Evolutionary conservation across 2,888 invertebrate species (phyloP).

Genomic region (Meteorus colon): DNA sequence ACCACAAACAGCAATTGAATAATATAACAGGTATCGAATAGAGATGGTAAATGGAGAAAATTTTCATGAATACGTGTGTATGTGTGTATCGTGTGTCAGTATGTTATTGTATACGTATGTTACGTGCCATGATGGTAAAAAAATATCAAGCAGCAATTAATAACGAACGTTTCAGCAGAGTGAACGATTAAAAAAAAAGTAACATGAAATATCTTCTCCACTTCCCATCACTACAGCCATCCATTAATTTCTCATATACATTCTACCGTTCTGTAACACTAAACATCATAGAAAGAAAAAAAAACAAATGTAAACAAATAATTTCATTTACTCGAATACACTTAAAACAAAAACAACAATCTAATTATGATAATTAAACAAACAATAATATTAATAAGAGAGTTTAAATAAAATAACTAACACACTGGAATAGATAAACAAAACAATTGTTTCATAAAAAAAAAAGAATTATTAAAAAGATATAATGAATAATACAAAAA

Average conservation of each 20-base stretch:
- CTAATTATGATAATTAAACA: slow-evolving; percentile 37
- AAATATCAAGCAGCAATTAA: neutral
- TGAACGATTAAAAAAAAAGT: neutral
- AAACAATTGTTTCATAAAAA: slow-evolving; percentile 66
- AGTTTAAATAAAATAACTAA: slow-evolving; percentile 69
- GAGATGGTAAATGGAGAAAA: neutral
- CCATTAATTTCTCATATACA: neutral
- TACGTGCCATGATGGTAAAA: neutral
- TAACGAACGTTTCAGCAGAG: neutral
- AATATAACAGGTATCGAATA: slow-evolving; percentile 6
- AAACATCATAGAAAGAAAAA: neutral
- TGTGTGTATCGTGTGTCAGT: neutral
- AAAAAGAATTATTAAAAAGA: slow-evolving; percentile 55
- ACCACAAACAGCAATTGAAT: neutral
- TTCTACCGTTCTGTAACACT: neutral
- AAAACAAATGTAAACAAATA: slow-evolving; percentile 40
- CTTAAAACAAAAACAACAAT: slow-evolving; percentile 43
- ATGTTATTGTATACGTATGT: neutral
- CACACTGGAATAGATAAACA: slow-evolving; percentile 55
- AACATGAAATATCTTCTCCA: neutral
- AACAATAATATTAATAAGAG: slow-evolving; percentile 59
- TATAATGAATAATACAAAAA: slow-evolving; percentile 51
- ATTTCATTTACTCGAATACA: slow-evolving; percentile 21
- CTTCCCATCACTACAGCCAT: neutral
- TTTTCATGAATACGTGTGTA: neutral